phyloP scores from a whole-genome alignment of 2,888 invertebrate genomes.

The Ashinkailepas kermadecensis region DNA sequence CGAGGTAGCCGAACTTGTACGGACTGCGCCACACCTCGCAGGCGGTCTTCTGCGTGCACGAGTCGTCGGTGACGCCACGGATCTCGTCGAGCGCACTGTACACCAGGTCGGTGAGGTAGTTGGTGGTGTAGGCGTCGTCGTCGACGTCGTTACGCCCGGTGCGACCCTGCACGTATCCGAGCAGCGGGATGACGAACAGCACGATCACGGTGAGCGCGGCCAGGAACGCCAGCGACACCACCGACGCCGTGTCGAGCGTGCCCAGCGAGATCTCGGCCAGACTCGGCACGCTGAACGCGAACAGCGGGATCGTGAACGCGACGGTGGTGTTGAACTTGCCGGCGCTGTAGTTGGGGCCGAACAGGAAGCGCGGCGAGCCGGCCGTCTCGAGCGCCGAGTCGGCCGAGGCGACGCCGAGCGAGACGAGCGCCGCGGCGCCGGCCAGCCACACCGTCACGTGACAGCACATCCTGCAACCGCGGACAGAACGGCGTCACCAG shows the following conservation, averaged over 20 bases:
- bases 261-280: conserved; percentile 14
- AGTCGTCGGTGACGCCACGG: conserved; percentile 34
- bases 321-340: conserved; percentile 36
- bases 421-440: not conserved
- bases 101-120: conserved; percentile 26
- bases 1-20: conserved; percentile 38
- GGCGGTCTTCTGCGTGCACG: conserved; percentile 38
- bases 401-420: not conserved
- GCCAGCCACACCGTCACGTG: not conserved
- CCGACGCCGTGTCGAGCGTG: not conserved
- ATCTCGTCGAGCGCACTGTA: conserved; percentile 30
- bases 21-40: conserved; percentile 40
- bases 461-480: not conserved
- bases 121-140: conserved; percentile 10
- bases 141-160: conserved; percentile 8
- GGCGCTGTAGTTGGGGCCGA: conserved; percentile 32
- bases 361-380: conserved; percentile 30
- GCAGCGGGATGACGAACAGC: conserved; percentile 31
- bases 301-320: conserved; percentile 37
- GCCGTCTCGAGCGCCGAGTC: not conserved
- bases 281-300: conserved; percentile 35
- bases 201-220: conserved; percentile 31
- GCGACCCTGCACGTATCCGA: conserved; percentile 31
- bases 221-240: conserved; percentile 29
- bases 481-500: too few species aligned